Percentiles rank a stretch among this genome's conserved stretches.
These are phyloP conservation scores for Paramisgurnus dabryanus DNA, from an alignment of 2,113 vertebrate genomes.

Conservation along the genomic window DNA sequence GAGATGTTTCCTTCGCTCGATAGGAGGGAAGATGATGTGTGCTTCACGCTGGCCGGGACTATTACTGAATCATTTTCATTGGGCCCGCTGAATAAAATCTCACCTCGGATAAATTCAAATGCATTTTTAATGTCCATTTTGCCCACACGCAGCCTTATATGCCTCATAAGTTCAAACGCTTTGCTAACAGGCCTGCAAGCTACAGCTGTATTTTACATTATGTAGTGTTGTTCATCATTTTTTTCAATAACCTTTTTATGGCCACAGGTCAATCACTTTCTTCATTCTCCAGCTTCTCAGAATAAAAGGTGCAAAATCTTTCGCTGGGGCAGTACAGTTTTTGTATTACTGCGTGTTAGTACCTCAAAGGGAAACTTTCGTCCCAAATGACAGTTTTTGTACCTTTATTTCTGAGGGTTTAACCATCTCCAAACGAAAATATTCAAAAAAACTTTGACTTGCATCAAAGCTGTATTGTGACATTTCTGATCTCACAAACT, in stretches of 20 bases:
- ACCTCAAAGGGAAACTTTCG: too few relatives aligned
- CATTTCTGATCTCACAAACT: too few relatives aligned
- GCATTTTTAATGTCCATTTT: constrained; percentile 44
- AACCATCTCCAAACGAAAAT: too few relatives aligned
- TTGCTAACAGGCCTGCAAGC: constrained; percentile 36
- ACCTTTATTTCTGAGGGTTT: too few relatives aligned
- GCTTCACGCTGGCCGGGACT: constrained; percentile 26
- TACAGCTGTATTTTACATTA: background rate
- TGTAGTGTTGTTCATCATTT: constrained; percentile 20
- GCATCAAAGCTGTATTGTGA: too few relatives aligned
- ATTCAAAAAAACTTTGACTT: too few relatives aligned
- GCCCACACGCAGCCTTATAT: constrained; percentile 18
- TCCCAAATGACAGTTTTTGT: too few relatives aligned
- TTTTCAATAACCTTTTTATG: constrained; percentile 8
- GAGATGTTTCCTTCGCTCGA: background rate
- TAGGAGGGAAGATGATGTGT: constrained; percentile 10
- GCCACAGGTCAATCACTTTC: constrained; percentile 21
- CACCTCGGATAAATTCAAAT: constrained; percentile 33
- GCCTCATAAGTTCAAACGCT: constrained; percentile 28
- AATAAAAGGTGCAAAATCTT: too few relatives aligned
- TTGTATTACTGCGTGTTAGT: too few relatives aligned
- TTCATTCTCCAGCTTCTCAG: too few relatives aligned
- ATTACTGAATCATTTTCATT: constrained; percentile 19
- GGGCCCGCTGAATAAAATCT: constrained; percentile 14
- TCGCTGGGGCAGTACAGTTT: too few relatives aligned